Evolutionary conservation across 2,797 vertebrate species (phyloP), one percentile per base, ranked within the genome.

Genomic region (Mus minutoides): DNA sequence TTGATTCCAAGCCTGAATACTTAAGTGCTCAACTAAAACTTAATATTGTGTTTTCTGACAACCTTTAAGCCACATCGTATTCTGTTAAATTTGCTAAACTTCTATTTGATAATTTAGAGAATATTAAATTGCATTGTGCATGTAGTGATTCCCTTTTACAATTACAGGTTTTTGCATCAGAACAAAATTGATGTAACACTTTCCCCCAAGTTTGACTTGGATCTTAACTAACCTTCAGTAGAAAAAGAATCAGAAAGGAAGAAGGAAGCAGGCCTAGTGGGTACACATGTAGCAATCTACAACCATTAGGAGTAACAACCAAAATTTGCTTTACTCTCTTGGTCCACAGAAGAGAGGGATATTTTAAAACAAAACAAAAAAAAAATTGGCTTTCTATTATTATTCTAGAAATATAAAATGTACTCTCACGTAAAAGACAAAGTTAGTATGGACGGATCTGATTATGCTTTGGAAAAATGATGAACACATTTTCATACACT

Each of bases 291-390:
- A 6, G 37, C 64, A 71, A n/a, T 82, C 49, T 58, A 52, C 1
- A 76, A 56, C 34, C 40, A 37, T 73, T 22, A 80, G 16, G 31
- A 77, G 22, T 40, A 94, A 52, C 46, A 64, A 69, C 6, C 1
- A 86, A 78, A 16, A 92, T 73, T 56, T 73, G 21, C 67, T 37
- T 93, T 77, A 34, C 60, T 83, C 21, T 76, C 6, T 49, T 87
- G 43, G 9, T 75, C 14, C 46, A n/a, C 5, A 78, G 37, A 49
- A 46, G 43, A 6, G 12, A 43, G 13, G 12, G 43, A 12, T 78
- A 56, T 79, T 90, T 87, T 83, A 95, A 93, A 92, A 52, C 1
- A 60, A 19, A 83, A 49, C 49, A 49, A 49, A 49, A 10, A 49
- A 90, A 17, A 90, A 17, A 56, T 31, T 73, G 34, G 1, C 26